Conservation (phyloP, 2,888 invertebrate genomes). For the Ametastegia equiseti region DNA sequence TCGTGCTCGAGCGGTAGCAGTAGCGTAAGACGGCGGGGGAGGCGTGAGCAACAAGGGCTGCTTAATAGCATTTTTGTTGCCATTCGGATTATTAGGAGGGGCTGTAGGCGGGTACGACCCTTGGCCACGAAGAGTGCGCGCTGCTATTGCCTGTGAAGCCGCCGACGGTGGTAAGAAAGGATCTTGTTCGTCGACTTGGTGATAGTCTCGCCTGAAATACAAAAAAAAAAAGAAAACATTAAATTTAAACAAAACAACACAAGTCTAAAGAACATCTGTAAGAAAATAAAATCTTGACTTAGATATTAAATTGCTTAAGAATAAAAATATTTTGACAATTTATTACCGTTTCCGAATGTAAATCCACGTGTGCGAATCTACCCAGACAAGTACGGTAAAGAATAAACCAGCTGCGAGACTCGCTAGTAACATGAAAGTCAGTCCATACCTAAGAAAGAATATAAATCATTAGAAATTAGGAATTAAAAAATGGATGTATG, state of each 20-base stretch:
- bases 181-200: constrained; percentile 91
- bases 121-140: constrained; percentile 83
- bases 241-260: not conserved
- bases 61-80: constrained; percentile 79
- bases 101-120: constrained; percentile 85
- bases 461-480: no score
- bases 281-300: not conserved
- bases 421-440: constrained; percentile 91
- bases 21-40: constrained; percentile 81
- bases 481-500: not conserved
- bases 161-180: constrained; percentile 84
- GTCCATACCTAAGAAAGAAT: constrained; percentile 81
- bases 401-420: constrained; percentile 92
- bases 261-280: no score
- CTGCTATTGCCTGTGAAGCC: constrained; percentile 80
- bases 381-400: constrained; percentile 94
- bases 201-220: constrained; percentile 86
- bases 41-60: constrained; percentile 78
- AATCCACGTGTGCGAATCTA: constrained; percentile 98
- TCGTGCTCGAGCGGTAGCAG: constrained; percentile 77
- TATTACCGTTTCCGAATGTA: constrained; percentile 93
- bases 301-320: not conserved
- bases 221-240: constrained; percentile 52
- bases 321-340: constrained; percentile 5
- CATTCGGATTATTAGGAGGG: constrained; percentile 77